Conservation (phyloP, 2,888 invertebrate genomes). For the Ommatoiulus sabulosus region DNA sequence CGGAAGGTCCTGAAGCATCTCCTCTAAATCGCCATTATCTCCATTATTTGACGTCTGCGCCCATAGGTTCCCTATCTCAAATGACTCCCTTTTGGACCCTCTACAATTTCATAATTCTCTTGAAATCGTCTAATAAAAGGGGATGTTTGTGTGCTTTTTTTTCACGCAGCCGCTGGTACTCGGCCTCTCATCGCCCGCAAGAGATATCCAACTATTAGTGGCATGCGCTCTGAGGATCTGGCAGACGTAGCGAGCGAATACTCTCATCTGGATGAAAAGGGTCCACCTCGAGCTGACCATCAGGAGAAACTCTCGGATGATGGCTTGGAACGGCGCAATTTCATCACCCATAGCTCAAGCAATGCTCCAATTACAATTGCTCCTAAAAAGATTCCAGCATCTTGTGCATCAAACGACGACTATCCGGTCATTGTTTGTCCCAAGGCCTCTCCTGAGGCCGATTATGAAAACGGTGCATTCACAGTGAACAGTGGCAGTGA, state of each 20-base stretch:
- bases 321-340: not conserved
- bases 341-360: constrained; percentile 18
- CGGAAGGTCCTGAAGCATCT: no score
- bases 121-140: no score
- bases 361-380: constrained; percentile 50
- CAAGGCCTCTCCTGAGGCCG: constrained; percentile 52
- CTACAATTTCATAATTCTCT: no score
- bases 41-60: no score
- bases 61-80: no score
- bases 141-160: no score
- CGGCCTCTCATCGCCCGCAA: not conserved
- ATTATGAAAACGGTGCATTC: not conserved
- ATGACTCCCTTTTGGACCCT: no score
- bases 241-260: not conserved
- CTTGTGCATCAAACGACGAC: not conserved
- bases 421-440: constrained; percentile 39
- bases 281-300: not conserved
- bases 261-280: not conserved
- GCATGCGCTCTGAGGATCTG: constrained; percentile 25
- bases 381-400: constrained; percentile 8
- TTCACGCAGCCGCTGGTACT: not conserved
- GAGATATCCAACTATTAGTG: not conserved
- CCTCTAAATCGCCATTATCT: no score
- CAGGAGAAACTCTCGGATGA: not conserved
- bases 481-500: not conserved